These are phyloP conservation scores for Ferdinandea cuprea DNA, from an alignment of 2,888 invertebrate species.

Conservation along the genomic window DNA sequence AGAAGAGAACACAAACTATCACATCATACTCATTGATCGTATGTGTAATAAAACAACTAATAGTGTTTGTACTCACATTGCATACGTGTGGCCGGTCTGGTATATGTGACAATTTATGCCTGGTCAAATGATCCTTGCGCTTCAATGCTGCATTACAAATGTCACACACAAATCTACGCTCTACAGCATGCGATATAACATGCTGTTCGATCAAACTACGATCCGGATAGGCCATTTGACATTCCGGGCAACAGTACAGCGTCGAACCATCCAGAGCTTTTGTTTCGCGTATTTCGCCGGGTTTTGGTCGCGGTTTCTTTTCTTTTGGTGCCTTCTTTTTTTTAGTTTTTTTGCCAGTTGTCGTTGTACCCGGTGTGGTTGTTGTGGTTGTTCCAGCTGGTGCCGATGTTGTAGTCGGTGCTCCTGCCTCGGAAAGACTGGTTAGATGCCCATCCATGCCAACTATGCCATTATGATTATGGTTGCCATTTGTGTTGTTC, in stretches of 20 bases:
- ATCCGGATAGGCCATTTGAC: constrained; percentile 95
- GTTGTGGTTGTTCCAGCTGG: constrained; percentile 81
- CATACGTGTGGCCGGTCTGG: constrained; percentile 94
- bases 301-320: constrained; percentile 91
- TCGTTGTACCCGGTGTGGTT: constrained; percentile 83
- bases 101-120: constrained; percentile 94
- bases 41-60: too few relatives aligned
- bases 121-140: constrained; percentile 92
- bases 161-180: constrained; percentile 93
- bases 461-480: constrained; percentile 80
- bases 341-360: constrained; percentile 83
- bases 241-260: constrained; percentile 93
- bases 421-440: constrained; percentile 80
- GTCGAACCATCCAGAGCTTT: constrained; percentile 91
- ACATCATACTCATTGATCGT: too few relatives aligned
- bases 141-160: constrained; percentile 94
- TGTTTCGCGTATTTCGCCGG: constrained; percentile 84
- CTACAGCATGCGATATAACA: constrained; percentile 93
- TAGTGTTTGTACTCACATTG: constrained; percentile 85
- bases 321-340: constrained; percentile 86
- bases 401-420: constrained; percentile 82
- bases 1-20: too few relatives aligned
- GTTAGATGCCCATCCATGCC: constrained; percentile 81
- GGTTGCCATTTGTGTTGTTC: constrained; percentile 77
- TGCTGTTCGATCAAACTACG: constrained; percentile 92